A percentile compares a stretch with the other conserved stretches of the same genome.
Evolutionary conservation across 2,113 vertebrate genomes (phyloP).

Genomic region (Isurus oxyrinchus): DNA sequence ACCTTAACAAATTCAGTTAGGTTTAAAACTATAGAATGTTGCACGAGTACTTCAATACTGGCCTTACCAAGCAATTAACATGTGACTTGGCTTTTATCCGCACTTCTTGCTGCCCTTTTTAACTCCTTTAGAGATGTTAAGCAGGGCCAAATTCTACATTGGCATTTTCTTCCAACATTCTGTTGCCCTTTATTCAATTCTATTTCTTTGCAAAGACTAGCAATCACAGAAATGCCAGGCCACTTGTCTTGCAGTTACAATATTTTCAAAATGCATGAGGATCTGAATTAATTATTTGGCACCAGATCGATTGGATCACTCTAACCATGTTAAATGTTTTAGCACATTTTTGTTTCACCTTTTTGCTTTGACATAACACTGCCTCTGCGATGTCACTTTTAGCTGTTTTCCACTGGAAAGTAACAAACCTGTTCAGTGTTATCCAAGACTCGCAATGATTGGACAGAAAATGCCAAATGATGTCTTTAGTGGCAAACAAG

Average conservation of each 20-base stretch:
- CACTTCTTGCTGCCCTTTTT: neutral
- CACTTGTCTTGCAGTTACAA: neutral
- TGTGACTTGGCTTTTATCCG: neutral
- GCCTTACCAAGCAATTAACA: neutral
- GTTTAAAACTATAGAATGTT: neutral
- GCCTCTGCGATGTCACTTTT: neutral
- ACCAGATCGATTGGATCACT: neutral
- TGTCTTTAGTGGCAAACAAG: neutral
- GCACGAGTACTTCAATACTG: neutral
- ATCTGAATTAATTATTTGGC: neutral
- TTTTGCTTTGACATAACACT: neutral
- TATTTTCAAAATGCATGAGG: neutral
- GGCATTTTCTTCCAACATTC: too few species aligned
- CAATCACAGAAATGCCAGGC: neutral
- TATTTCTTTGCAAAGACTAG: neutral
- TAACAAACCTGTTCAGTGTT: neutral
- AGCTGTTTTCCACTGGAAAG: neutral
- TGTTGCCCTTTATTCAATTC: neutral
- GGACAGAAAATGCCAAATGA: neutral
- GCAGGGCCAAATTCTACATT: neutral
- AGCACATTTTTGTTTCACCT: neutral
- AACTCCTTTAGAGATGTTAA: neutral
- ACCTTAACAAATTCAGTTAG: neutral
- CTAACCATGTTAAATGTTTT: neutral
- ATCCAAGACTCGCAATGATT: neutral